Conservation (phyloP, 1,140 invertebrate species). For the Diorhabda elongata region DNA sequence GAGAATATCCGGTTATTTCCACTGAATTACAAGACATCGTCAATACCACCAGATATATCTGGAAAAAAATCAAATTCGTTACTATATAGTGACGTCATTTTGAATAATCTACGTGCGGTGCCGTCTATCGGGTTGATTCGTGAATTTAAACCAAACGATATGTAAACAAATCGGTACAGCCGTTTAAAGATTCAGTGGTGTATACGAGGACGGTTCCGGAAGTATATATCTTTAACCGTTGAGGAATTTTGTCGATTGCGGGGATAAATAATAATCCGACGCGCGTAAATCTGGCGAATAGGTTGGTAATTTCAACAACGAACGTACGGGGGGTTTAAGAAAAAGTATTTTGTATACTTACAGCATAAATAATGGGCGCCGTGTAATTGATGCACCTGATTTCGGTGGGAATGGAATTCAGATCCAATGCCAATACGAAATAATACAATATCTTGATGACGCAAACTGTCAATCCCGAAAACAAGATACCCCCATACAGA, state of each 20-base stretch:
- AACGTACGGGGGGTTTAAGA: not conserved
- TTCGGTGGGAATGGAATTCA: not conserved
- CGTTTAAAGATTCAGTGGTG: not conserved
- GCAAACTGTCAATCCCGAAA: not conserved
- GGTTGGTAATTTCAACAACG: not conserved
- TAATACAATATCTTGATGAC: slow-evolving; percentile 5
- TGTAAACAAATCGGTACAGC: not conserved
- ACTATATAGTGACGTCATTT: not conserved
- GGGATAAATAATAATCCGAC: not conserved
- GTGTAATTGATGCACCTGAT: not conserved
- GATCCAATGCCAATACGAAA: not conserved
- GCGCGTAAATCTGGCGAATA: not conserved
- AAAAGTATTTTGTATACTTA: not conserved
- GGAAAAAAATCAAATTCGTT: slow-evolving; percentile 8
- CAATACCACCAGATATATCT: not conserved
- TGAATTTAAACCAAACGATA: not conserved
- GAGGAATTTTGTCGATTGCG: not conserved
- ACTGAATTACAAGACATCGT: slow-evolving; percentile 9
- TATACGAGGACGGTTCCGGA: not conserved
- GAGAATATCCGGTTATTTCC: not conserved
- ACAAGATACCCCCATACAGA: slow-evolving; percentile 7
- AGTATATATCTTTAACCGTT: not conserved
- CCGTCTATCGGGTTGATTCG: not conserved
- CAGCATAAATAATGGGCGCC: not conserved
- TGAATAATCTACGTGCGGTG: not conserved